phyloP scores from a whole-genome alignment of 2,888 invertebrate genomes.

The Euzophera pinguis region DNA sequence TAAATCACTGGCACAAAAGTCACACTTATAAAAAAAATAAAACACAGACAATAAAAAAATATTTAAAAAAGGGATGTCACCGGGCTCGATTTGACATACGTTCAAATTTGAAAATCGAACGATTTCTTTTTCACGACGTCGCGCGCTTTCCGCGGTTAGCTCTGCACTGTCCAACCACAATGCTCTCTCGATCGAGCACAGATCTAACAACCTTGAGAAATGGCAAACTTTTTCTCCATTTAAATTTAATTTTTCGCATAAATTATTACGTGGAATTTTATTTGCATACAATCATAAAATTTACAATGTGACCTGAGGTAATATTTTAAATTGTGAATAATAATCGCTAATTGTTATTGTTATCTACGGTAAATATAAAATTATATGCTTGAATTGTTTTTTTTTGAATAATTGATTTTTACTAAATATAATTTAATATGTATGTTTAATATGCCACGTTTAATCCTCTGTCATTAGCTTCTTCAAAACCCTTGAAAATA shows the following conservation, averaged over 20 bases:
- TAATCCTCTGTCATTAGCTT: too few species aligned
- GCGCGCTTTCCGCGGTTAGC: constrained; percentile 36
- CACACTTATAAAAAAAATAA: constrained; percentile 24
- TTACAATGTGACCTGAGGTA: not conserved
- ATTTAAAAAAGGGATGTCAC: constrained; percentile 19
- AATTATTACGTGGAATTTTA: not conserved
- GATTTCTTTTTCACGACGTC: constrained; percentile 38
- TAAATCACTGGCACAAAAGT: constrained; percentile 37
- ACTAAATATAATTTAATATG: too few species aligned
- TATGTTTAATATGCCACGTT: too few species aligned
- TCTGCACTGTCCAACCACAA: constrained; percentile 54
- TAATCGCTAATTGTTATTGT: not conserved
- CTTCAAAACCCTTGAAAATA: too few species aligned
- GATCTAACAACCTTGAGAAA: constrained; percentile 45
- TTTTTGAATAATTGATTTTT: too few species aligned
- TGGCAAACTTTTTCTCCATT: constrained; percentile 25
- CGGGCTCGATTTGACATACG: constrained; percentile 43
- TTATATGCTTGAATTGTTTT: too few species aligned
- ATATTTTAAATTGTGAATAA: not conserved
- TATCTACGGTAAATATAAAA: too few species aligned
- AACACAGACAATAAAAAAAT: constrained; percentile 23
- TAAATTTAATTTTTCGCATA: not conserved
- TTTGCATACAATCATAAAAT: constrained; percentile 7
- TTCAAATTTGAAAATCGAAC: constrained; percentile 18
- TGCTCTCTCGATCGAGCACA: constrained; percentile 57